phyloP scores from a whole-genome alignment of 2,113 vertebrate species.

The Dromiciops gliroides region DNA sequence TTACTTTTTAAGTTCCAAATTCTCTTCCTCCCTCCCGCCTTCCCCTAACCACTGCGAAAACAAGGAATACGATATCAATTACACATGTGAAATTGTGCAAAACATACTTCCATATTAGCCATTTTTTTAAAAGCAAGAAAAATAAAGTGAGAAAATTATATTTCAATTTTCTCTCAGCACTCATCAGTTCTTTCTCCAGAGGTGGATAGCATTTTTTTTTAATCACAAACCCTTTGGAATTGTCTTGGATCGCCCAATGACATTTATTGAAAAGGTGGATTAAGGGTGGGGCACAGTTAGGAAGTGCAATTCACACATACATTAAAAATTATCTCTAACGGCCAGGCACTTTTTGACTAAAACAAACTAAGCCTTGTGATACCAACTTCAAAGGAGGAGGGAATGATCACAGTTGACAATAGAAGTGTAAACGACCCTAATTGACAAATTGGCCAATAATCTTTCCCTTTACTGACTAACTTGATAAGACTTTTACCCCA shows the following conservation, averaged over 20 bases:
- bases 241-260: neutral
- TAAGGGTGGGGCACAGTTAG: conserved; percentile 22
- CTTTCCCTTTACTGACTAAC: conserved; percentile 28
- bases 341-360: conserved; percentile 38
- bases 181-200: neutral
- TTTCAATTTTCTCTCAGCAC: neutral
- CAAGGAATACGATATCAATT: neutral
- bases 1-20: neutral
- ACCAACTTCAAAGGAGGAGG: conserved; percentile 33
- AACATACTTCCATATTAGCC: neutral
- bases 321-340: conserved; percentile 54
- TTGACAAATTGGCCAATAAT: conserved; percentile 30
- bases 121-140: neutral
- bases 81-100: neutral
- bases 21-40: neutral
- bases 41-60: neutral
- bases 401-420: conserved; percentile 25
- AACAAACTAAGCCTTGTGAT: conserved; percentile 42
- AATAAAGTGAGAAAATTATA: neutral
- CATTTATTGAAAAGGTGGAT: neutral
- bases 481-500: conserved; percentile 21
- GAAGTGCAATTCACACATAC: conserved; percentile 30
- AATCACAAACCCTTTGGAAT: neutral
- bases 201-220: neutral
- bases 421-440: conserved; percentile 27